Evolutionary conservation across 2,113 vertebrate genomes (phyloP), one percentile per base, ranked within the genome.

Genomic region (Chaetorhynchus papuensis): DNA sequence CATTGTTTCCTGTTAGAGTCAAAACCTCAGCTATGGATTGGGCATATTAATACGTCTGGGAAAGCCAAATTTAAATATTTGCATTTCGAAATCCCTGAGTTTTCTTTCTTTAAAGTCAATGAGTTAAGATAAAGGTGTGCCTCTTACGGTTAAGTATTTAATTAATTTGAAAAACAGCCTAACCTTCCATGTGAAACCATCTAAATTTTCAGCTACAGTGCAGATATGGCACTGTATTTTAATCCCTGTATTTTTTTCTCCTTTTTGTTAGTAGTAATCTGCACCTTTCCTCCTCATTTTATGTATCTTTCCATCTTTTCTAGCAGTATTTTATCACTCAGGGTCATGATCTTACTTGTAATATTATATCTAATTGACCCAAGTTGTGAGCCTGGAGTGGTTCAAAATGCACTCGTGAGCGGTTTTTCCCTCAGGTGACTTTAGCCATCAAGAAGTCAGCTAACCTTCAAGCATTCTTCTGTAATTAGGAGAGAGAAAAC

Each of bases 1-100:
- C 24, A 22, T 10, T 57, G 26, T n/a, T 57, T 65, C 39, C 37
- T 65, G 12, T 30, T 76, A 37, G 15, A 85, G 21, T 57, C 27
- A 80, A 71, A 76, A 72, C 44, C 37, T 87, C 13, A 72, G 12
- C 45, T 80, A 8, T 49, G 31, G 26, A 42, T 56, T 1, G 0
- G 19, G 39, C 9, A 4, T 22, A 35, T 45, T 61, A 65, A 39
- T 52, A 49, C 0, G 0, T 20, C 17, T 69, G 13, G 9, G 44
- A 87, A 96, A 78, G 21, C 7, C 24, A 56, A 7, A 22, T 76
- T 72, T 27, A 53, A 83, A 35, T 82, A 83, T 70, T 77, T 86
- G 21, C 26, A 41, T 65, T 85, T 83, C 2, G 0, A 83, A 92
- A 74, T 61, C 19, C 8, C 14, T 19, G 21, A 50, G 13, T 74